These are phyloP conservation scores for Bucorvus abyssinicus DNA, from an alignment of 2,797 vertebrate genomes.

Conservation along the genomic window DNA sequence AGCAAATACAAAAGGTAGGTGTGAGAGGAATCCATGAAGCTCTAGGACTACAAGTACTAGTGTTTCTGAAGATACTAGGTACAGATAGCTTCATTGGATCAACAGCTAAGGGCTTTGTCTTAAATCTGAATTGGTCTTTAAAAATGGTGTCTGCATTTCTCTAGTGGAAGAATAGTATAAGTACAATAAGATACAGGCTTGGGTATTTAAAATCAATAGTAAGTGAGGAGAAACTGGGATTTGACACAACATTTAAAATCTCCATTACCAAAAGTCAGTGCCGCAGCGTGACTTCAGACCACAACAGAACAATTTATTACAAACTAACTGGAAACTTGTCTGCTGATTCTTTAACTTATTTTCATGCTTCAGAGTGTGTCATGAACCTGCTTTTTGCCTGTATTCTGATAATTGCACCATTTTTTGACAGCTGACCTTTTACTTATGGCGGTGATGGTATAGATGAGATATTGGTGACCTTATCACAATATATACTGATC, in stretches of 20 bases:
- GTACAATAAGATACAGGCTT: neutral
- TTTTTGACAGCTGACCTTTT: neutral
- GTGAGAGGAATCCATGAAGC: neutral
- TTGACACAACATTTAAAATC: neutral
- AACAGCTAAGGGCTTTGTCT: neutral
- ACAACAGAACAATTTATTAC: neutral
- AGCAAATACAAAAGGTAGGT: neutral
- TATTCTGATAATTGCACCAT: neutral
- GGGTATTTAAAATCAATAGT: neutral
- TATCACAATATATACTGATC: rapidly evolving
- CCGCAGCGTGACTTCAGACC: neutral
- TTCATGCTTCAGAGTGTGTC: neutral
- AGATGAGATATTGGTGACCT: neutral
- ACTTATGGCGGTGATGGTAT: neutral
- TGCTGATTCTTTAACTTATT: neutral
- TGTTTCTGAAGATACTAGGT: neutral
- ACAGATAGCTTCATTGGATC: neutral
- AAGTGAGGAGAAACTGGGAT: neutral
- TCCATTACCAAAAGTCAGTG: neutral
- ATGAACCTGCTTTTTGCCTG: neutral
- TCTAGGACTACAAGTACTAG: neutral
- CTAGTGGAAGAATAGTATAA: neutral
- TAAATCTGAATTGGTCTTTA: neutral
- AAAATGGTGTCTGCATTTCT: neutral
- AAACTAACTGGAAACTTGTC: neutral